Base-by-base conservation (phyloP, 2,113 vertebrate species). In the Crotalus viridis region DNA sequence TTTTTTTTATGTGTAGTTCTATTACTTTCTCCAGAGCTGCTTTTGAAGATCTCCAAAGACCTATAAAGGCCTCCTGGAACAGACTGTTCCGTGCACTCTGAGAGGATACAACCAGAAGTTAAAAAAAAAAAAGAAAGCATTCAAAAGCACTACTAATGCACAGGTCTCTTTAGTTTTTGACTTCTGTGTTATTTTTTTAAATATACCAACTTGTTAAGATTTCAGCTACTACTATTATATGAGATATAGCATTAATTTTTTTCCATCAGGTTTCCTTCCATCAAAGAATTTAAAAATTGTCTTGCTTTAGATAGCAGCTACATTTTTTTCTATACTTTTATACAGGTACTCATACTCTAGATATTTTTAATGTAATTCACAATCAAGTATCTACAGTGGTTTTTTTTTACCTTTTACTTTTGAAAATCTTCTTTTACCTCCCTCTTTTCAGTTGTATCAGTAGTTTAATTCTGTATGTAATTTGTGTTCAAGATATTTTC, bases 401-500 rank as follows among this genome's bases (percentile, higher is more conserved):
- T 95, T 90, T 21, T 89, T 92, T 61, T 51, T 57, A 61, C 17
- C 24, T 89, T 92, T 81, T 57, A 39, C 28, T 92, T 55, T 85
- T 21, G 89, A 85, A 81, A 89, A 86, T 57, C 39, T n/a, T 74
- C 90, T 33, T 2, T 59, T 59, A 89, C 93, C 95, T 96, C 61
- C 86, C 91, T 87, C 96, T 95, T 95, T 88, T 91, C 92, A 86
- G 97, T 97, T 94, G 93, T 93, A 69, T 95, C 92, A 97, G 93
- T 92, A 87, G 92, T 93, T 96, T 91, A 92, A 91, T 93, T 96
- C 95, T 98, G 97, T 98, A 97, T 92, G 97, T 98, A 97, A 94
- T 94, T 96, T 97, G 97, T 96, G 96, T 95, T 97, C 90, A 94
- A 87, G 96, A 51, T 96, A 10, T 96, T 94, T 89, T 89, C 33